Percentiles rank a stretch among this genome's conserved stretches.
phyloP scores from a whole-genome alignment of 2,797 vertebrate species.

The Crenichthys baileyi region DNA sequence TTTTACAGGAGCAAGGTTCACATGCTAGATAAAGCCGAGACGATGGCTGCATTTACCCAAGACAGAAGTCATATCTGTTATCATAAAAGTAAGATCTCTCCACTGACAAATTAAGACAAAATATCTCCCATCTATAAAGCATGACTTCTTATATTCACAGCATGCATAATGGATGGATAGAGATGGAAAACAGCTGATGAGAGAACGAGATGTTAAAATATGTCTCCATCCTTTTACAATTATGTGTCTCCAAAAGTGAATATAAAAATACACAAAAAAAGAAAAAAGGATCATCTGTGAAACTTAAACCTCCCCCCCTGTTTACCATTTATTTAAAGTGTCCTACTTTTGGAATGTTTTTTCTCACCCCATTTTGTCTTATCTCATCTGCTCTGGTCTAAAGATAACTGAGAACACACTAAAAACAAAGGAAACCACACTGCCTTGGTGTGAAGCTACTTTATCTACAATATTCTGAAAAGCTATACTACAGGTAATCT shows the following conservation, averaged over 20 bases:
- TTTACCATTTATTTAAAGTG: too few species aligned
- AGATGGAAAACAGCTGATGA: not conserved
- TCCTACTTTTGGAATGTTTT: not conserved
- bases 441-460: not conserved
- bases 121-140: not conserved
- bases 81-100: not conserved
- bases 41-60: not conserved
- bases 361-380: too few species aligned
- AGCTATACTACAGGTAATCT: not conserved
- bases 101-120: not conserved
- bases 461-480: not conserved
- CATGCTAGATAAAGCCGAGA: conserved; percentile 4
- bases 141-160: not conserved
- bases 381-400: too few species aligned
- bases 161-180: not conserved
- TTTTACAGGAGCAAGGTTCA: not conserved
- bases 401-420: too few species aligned
- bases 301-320: too few species aligned
- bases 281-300: too few species aligned
- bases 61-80: not conserved
- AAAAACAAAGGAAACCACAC: not conserved
- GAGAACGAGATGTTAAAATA: not conserved
- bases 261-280: too few species aligned
- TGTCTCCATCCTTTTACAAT: not conserved
- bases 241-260: not conserved